Conservation (phyloP, 2,113 vertebrate species). For the Poicephalus gulielmi region DNA sequence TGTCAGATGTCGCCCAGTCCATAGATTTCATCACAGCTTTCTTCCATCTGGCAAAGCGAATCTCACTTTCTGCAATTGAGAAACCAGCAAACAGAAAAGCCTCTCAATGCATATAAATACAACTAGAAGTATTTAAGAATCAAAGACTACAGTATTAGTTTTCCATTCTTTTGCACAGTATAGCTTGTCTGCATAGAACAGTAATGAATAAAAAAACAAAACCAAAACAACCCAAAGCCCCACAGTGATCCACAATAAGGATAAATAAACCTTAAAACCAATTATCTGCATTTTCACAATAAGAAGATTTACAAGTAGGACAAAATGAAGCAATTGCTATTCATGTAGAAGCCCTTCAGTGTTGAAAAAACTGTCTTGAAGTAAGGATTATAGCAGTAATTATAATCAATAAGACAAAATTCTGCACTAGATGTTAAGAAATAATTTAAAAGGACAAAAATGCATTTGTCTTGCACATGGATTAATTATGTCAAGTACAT, state of each 20-base stretch:
- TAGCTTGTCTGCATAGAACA: neutral
- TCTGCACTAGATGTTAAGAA: neutral
- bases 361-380: neutral
- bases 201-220: neutral
- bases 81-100: neutral
- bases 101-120: neutral
- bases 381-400: neutral
- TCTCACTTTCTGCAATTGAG: constrained; percentile 87
- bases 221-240: neutral
- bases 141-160: neutral
- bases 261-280: neutral
- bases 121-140: neutral
- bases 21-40: constrained; percentile 94
- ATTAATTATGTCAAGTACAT: neutral
- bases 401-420: neutral
- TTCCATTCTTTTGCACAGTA: neutral
- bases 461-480: neutral
- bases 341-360: neutral
- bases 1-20: constrained; percentile 89
- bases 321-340: neutral
- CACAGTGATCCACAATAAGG: neutral
- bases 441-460: neutral
- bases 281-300: neutral
- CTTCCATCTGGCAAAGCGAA: constrained; percentile 93
- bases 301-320: neutral